Percentiles rank a stretch among this genome's conserved stretches.
Conservation (phyloP, 2,113 vertebrate species). For the Aegotheles bennettii region DNA sequence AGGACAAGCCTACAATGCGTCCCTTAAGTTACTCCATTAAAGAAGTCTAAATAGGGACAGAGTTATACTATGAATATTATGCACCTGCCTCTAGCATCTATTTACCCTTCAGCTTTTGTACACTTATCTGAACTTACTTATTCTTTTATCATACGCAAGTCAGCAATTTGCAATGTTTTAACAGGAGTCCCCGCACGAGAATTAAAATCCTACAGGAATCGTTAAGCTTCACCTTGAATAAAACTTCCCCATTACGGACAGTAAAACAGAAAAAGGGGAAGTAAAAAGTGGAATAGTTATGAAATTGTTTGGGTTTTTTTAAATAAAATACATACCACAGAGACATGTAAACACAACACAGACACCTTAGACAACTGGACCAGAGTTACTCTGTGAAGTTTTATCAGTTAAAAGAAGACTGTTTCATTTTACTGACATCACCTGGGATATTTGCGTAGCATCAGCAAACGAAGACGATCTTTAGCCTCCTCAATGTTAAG, state of each 20-base stretch:
- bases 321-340: not conserved
- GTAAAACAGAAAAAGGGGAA: not conserved
- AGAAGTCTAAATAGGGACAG: not conserved
- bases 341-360: not conserved
- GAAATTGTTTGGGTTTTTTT: not conserved
- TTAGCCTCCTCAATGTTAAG: constrained; percentile 92
- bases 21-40: not conserved
- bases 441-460: constrained; percentile 86
- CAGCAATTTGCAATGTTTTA: not conserved
- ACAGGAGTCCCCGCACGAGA: not conserved
- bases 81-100: not conserved
- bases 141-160: not conserved
- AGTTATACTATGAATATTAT: not conserved
- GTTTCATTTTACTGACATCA: constrained; percentile 5
- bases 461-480: constrained; percentile 89
- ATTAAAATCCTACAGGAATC: not conserved
- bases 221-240: not conserved
- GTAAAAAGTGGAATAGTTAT: not conserved
- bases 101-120: not conserved
- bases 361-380: not conserved
- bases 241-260: not conserved
- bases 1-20: not conserved
- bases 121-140: not conserved
- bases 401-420: not conserved
- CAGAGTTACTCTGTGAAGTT: not conserved